Percentiles rank a stretch among this genome's conserved stretches.
phyloP scores from a whole-genome alignment of 2,797 vertebrate genomes.

The Lateolabrax maculatus region DNA sequence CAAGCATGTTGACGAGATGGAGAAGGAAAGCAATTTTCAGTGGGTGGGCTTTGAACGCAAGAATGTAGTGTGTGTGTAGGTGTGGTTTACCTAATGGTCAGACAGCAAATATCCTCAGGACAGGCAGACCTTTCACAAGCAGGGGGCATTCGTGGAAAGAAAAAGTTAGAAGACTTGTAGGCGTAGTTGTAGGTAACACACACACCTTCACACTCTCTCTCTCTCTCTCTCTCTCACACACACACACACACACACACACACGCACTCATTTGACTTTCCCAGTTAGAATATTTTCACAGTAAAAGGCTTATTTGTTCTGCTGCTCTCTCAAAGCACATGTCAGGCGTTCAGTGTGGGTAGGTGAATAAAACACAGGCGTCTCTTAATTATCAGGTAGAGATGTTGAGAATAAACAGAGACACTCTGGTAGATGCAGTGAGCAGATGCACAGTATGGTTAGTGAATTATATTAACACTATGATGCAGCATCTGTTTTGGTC shows the following conservation, averaged over 20 bases:
- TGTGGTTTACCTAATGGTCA: constrained; percentile 79
- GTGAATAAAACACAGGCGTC: constrained; percentile 52
- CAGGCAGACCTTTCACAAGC: constrained; percentile 89
- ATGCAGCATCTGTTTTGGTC: neutral
- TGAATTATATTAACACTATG: neutral
- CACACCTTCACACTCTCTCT: constrained; percentile 46
- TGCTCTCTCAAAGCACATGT: constrained; percentile 28
- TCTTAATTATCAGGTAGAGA: constrained; percentile 48
- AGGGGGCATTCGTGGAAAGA: constrained; percentile 71
- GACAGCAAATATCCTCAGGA: constrained; percentile 86
- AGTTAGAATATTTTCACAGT: constrained; percentile 62
- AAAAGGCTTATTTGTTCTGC: constrained; percentile 68
- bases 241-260: constrained; percentile 39
- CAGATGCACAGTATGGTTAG: neutral
- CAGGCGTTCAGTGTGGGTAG: constrained; percentile 38
- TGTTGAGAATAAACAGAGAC: constrained; percentile 41
- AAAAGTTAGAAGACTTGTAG: constrained; percentile 52
- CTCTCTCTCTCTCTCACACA: neutral
- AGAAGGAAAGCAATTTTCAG: constrained; percentile 57
- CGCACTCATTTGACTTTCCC: constrained; percentile 45
- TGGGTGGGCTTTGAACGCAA: constrained; percentile 74
- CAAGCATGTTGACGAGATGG: constrained; percentile 54
- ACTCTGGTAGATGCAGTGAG: constrained; percentile 5
- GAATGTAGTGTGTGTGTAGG: constrained; percentile 37
- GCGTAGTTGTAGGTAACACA: constrained; percentile 66